Base-by-base conservation (phyloP, 2,797 vertebrate species). In the Iguana delicatissima region DNA sequence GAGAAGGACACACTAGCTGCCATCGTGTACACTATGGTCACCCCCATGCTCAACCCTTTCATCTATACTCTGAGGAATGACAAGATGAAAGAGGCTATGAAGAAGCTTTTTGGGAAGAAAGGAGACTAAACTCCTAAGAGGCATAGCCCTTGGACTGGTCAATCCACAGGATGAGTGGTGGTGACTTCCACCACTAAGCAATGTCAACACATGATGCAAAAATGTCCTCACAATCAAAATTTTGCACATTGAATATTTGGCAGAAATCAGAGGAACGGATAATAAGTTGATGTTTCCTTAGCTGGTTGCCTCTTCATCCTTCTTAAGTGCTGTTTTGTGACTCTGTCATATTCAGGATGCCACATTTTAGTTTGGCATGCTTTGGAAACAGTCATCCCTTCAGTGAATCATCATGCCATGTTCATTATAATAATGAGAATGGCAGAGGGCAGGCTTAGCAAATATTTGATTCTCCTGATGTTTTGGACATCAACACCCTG, bases 11-110 rank as follows among this genome's bases (percentile, higher is more conserved):
- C 80, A 73, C 13, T 92, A 52, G 92, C 90, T n/a, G 91, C 93
- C 16, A 73, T 94, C 14, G 91, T 94, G 89, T 93, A 94, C 57
- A 89, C 87, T 0, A 79, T 91, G 74, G 57, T 85, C n/a, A 85
- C 74, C 20, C 89, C 83, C 35, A 57, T 89, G 83, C 83, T 89
- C 14, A 89, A 89, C 16, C 89, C 89, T 24, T 85, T 89, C 74
- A 89, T 89, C 74, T 89, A 85, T 73, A 89, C 82, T 5, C 74
- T 89, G 59, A 89, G 83, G 62, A 89, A 85, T n/a, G 74, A 80
- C 46, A 85, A 79, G 46, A 85, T 89, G 73, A 89, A 89, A 38
- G 50, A 85, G 32, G 89, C 83, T 20, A n/a, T 89, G 69, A 85
- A n/a, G 72, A 85, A 79, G 50, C 46, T 89, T 69, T 84, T 89